Conservation (phyloP, 2,797 vertebrate species). For the Halcyon chelicuti region DNA sequence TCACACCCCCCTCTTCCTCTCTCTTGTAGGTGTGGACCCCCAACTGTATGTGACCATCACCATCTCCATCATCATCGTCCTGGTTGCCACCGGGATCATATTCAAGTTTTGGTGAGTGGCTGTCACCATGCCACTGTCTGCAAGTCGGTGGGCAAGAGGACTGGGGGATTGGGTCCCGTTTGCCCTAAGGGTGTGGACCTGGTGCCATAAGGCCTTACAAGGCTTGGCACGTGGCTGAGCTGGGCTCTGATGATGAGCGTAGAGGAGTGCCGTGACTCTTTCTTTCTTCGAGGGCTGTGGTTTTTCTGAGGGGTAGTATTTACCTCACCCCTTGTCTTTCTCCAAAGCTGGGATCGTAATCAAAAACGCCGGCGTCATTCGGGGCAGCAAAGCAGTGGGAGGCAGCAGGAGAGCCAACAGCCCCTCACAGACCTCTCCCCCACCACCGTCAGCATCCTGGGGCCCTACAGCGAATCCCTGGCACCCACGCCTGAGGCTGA, state of each 20-base stretch:
- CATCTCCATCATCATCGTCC: slow-evolving; percentile 84
- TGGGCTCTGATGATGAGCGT: background rate
- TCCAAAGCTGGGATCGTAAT: slow-evolving; percentile 81
- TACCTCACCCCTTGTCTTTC: background rate
- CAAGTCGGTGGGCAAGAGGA: background rate
- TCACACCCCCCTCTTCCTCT: background rate
- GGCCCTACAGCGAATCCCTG: slow-evolving; percentile 75
- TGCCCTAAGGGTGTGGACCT: background rate
- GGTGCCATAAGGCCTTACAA: background rate
- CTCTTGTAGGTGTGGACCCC: slow-evolving; percentile 79
- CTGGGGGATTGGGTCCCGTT: background rate
- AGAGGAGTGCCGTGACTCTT: accelerated
- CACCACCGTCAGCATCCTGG: slow-evolving; percentile 79
- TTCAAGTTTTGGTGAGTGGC: slow-evolving; percentile 85
- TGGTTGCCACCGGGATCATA: slow-evolving; percentile 83
- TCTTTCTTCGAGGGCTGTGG: background rate
- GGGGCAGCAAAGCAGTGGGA: slow-evolving; percentile 78
- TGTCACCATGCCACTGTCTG: accelerated
- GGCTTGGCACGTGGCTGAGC: accelerated
- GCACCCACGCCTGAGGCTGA: slow-evolving; percentile 69
- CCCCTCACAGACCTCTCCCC: slow-evolving; percentile 81
- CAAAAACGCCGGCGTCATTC: slow-evolving; percentile 81
- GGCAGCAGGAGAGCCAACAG: slow-evolving; percentile 81
- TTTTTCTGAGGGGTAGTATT: background rate
- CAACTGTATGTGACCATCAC: slow-evolving; percentile 84